Evolutionary conservation across 2,113 vertebrate species (phyloP).

Genomic region (Hemichromis elongatus): DNA sequence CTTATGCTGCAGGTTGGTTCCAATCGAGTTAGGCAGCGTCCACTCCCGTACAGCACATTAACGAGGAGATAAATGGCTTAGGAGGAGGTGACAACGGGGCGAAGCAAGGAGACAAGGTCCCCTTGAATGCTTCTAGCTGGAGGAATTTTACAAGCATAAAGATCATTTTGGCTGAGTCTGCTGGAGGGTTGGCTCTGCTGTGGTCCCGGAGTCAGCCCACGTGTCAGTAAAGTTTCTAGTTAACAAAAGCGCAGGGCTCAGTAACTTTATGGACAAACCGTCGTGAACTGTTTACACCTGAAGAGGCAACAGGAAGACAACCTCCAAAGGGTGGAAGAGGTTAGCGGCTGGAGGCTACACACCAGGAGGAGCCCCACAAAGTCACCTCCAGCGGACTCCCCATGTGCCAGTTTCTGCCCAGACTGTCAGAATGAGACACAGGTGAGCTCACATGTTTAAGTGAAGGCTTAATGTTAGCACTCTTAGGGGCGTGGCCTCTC

Average conservation of each 20-base stretch:
- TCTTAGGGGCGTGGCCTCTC: neutral
- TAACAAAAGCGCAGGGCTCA: neutral
- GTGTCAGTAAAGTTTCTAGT: neutral
- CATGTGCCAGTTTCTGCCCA: neutral
- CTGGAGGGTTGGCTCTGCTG: neutral
- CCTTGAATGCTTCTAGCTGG: neutral
- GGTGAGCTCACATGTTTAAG: neutral
- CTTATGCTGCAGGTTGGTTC: neutral
- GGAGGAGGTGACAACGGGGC: neutral
- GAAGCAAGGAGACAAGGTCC: neutral
- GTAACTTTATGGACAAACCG: fast-evolving
- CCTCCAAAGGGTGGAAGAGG: neutral
- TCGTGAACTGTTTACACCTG: neutral
- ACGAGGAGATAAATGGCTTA: neutral
- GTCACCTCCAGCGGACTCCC: too few species aligned
- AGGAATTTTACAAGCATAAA: neutral
- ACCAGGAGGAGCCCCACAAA: neutral
- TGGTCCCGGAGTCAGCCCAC: neutral
- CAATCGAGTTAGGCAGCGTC: neutral
- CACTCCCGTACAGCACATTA: neutral
- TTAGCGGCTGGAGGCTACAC: neutral
- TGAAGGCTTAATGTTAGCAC: neutral
- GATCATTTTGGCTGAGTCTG: neutral
- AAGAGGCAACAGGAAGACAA: neutral
- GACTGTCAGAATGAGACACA: neutral